Conservation (phyloP, 2,113 vertebrate species). For the Willisornis vidua region DNA sequence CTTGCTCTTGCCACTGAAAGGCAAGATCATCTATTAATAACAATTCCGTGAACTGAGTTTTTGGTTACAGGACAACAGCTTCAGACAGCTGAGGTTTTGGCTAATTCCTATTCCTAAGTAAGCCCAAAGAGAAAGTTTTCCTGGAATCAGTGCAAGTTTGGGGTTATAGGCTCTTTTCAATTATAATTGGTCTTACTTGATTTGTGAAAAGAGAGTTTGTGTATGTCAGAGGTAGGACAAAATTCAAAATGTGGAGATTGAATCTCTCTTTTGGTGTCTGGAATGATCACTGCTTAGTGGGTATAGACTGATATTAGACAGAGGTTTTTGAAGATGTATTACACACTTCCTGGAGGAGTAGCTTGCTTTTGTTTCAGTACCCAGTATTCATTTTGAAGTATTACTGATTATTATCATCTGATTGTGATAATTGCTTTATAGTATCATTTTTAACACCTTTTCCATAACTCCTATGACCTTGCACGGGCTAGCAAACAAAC, state of each 20-base stretch:
- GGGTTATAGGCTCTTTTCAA: background rate
- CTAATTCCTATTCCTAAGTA: background rate
- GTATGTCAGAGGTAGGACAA: background rate
- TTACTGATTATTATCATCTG: background rate
- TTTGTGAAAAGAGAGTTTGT: background rate
- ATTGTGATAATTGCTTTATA: background rate
- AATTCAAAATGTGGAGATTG: background rate
- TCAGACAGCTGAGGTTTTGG: constrained; percentile 20
- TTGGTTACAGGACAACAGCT: background rate
- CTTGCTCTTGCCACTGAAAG: background rate
- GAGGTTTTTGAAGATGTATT: background rate
- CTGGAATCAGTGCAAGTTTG: background rate
- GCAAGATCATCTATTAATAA: background rate
- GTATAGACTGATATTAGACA: background rate
- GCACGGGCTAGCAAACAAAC: background rate
- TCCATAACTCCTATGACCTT: background rate
- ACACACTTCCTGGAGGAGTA: background rate
- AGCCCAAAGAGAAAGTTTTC: constrained; percentile 1
- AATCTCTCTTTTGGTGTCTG: background rate
- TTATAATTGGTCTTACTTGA: background rate
- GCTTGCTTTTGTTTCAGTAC: background rate
- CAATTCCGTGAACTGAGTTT: background rate
- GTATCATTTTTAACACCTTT: background rate
- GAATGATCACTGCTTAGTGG: background rate
- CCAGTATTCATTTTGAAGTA: background rate